These are phyloP conservation scores for Brachyistius frenatus DNA, from an alignment of 2,113 vertebrate genomes.

Conservation along the genomic window DNA sequence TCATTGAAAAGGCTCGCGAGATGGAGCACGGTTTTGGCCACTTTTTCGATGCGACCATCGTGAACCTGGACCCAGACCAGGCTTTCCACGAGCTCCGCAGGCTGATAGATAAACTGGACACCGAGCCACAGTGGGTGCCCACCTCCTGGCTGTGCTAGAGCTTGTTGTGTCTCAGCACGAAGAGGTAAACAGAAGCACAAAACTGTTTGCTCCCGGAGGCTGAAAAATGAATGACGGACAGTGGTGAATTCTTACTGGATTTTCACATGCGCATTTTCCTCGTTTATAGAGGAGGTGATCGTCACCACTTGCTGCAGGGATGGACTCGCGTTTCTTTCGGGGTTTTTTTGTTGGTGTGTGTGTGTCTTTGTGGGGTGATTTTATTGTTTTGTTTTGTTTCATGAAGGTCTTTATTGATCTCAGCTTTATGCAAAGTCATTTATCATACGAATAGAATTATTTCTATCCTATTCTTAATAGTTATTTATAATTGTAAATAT, in stretches of 20 bases:
- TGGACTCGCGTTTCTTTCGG: conserved; percentile 56
- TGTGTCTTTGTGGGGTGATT: conserved; percentile 31
- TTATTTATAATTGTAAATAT: conserved; percentile 81
- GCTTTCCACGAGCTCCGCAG: conserved; percentile 91
- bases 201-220: background rate
- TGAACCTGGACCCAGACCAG: conserved; percentile 92
- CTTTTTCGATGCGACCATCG: conserved; percentile 92
- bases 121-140: conserved; percentile 98
- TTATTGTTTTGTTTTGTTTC: conserved; percentile 26
- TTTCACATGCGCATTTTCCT: conserved; percentile 67
- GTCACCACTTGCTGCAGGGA: conserved; percentile 45
- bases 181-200: background rate
- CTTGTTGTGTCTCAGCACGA: background rate
- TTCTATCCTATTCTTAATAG: conserved; percentile 61
- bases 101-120: conserved; percentile 94
- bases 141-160: conserved; percentile 91
- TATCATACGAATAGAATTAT: conserved; percentile 61
- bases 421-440: conserved; percentile 62
- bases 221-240: conserved; percentile 1
- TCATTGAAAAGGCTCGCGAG: conserved; percentile 94
- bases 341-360: conserved; percentile 25
- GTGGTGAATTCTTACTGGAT: conserved; percentile 43
- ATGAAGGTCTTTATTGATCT: conserved; percentile 22
- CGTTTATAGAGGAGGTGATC: conserved; percentile 43
- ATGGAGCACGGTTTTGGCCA: conserved; percentile 96